A percentile compares a stretch with the other conserved stretches of the same genome.
These are phyloP conservation scores for Acrocyrtus sp. DNA, from an alignment of 2,888 invertebrate species.

Conservation along the genomic window DNA sequence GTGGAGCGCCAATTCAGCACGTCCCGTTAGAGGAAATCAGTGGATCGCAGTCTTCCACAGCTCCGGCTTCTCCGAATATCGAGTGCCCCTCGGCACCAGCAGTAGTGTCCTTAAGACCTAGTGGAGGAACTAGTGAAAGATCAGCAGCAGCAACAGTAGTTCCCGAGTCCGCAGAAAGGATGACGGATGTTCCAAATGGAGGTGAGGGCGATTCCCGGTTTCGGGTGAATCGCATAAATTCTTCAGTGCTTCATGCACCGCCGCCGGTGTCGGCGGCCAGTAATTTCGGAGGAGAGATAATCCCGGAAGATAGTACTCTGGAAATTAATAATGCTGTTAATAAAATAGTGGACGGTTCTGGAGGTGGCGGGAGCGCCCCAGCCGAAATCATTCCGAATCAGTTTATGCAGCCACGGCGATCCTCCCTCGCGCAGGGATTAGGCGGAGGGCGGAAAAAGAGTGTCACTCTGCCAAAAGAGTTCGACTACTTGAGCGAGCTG, in stretches of 20 bases:
- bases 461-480: constrained; percentile 62
- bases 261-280: constrained; percentile 26
- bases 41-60: constrained; percentile 20
- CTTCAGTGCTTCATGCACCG: constrained; percentile 47
- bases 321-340: constrained; percentile 62
- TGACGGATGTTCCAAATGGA: constrained; percentile 45
- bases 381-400: constrained; percentile 49
- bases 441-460: constrained; percentile 63
- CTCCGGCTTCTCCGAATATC: constrained; percentile 30
- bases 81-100: constrained; percentile 21
- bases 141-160: constrained; percentile 11
- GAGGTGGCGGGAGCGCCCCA: constrained; percentile 3
- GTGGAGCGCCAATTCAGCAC: constrained; percentile 41
- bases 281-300: constrained; percentile 39
- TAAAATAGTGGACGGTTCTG: constrained; percentile 22
- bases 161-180: constrained; percentile 21
- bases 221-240: constrained; percentile 61
- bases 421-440: constrained; percentile 61
- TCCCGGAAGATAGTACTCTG: constrained; percentile 65
- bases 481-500: constrained; percentile 57
- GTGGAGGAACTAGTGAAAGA: not conserved
- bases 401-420: constrained; percentile 55
- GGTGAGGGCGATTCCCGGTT: constrained; percentile 56
- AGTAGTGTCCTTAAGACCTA: not conserved
- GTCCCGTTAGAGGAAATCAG: constrained; percentile 35